Evolutionary conservation across 2,888 invertebrate genomes (phyloP).

Genomic region (Tanytarsus gracilentus): DNA sequence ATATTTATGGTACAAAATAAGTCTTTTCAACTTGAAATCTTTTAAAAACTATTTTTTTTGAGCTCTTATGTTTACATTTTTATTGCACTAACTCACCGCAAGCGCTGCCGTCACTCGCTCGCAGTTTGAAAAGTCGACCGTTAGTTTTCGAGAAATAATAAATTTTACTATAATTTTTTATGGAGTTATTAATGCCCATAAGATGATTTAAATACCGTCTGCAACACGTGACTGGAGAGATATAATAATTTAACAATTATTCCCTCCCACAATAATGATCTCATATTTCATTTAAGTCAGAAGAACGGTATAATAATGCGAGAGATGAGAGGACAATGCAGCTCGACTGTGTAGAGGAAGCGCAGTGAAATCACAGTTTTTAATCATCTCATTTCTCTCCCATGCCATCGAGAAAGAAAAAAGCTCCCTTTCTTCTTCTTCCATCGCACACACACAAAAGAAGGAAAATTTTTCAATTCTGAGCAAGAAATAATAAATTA

Average conservation of each 20-base stretch:
- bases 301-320: neutral
- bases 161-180: too few species aligned
- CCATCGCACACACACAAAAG: neutral
- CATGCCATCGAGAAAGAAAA: neutral
- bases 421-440: neutral
- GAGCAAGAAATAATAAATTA: constrained; percentile 26
- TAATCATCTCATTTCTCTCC: constrained; percentile 8
- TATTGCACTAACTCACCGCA: too few species aligned
- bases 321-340: neutral
- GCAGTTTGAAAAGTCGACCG: too few species aligned
- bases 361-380: constrained; percentile 17
- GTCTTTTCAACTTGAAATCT: too few species aligned
- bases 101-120: too few species aligned
- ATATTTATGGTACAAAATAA: neutral
- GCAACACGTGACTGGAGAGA: constrained; percentile 4
- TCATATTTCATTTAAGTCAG: constrained; percentile 11
- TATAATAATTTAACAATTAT: constrained; percentile 19
- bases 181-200: too few species aligned
- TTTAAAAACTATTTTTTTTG: too few species aligned
- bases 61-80: too few species aligned
- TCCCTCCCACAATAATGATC: constrained; percentile 13
- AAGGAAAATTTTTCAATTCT: constrained; percentile 19
- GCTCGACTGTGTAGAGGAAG: neutral
- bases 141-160: too few species aligned
- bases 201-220: neutral